A percentile compares a stretch with the other conserved stretches of the same genome.
Evolutionary conservation across 2,888 invertebrate genomes (phyloP).

Genomic region (Tillus elongatus): DNA sequence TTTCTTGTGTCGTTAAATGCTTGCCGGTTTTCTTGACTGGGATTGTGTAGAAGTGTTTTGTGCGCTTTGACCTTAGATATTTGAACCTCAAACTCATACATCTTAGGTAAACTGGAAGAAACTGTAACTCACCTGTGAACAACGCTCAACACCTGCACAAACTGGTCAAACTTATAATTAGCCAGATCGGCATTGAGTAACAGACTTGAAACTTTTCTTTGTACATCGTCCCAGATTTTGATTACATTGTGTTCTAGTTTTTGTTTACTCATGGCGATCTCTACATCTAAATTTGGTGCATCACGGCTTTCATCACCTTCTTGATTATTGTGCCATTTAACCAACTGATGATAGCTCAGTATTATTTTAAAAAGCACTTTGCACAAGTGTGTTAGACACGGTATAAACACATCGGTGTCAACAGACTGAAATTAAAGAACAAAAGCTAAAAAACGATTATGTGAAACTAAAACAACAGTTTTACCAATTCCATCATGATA

Average conservation of each 20-base stretch:
- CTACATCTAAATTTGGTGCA: slow-evolving; percentile 42
- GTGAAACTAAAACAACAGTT: too few species aligned
- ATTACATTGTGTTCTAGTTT: slow-evolving; percentile 80
- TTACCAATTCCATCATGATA: too few species aligned
- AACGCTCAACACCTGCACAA: slow-evolving; percentile 80
- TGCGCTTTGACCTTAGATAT: too few species aligned
- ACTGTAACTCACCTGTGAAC: slow-evolving; percentile 58
- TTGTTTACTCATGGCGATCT: slow-evolving; percentile 64
- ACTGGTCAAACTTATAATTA: slow-evolving; percentile 88
- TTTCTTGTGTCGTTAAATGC: too few species aligned
- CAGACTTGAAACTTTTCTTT: slow-evolving; percentile 78
- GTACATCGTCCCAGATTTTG: slow-evolving; percentile 89
- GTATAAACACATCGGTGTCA: slow-evolving; percentile 52
- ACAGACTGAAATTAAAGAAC: slow-evolving; percentile 45
- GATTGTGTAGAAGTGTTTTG: too few species aligned
- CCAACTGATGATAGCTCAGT: slow-evolving; percentile 66
- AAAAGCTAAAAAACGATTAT: too few species aligned
- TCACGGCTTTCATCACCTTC: slow-evolving; percentile 31
- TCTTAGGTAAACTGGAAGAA: too few species aligned
- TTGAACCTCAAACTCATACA: too few species aligned
- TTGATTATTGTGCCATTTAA: slow-evolving; percentile 64
- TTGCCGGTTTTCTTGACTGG: too few species aligned
- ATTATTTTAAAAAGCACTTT: slow-evolving; percentile 77
- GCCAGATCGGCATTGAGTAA: slow-evolving; percentile 71
- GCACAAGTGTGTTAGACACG: slow-evolving; percentile 77